Evolutionary conservation across 2,797 vertebrate species (phyloP).

Genomic region (Miichthys miiuy): DNA sequence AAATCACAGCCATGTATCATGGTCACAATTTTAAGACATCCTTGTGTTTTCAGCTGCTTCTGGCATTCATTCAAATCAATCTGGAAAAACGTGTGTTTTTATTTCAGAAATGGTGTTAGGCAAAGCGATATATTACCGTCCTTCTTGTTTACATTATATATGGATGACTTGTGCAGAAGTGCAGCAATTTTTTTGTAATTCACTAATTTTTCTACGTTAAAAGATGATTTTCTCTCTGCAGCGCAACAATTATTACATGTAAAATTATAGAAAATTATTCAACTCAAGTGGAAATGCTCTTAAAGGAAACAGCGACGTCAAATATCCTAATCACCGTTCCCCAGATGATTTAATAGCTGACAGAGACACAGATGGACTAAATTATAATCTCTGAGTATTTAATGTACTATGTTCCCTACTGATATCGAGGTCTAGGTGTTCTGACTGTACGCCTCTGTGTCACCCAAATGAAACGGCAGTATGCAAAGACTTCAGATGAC

Average conservation of each 20-base stretch:
- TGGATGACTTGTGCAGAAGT: not conserved
- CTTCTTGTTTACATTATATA: no score
- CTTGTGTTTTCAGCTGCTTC: not conserved
- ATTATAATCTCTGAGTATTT: not conserved
- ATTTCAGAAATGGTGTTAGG: no score
- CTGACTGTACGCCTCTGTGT: not conserved
- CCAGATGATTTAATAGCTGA: not conserved
- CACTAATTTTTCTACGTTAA: no score
- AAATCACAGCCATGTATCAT: not conserved
- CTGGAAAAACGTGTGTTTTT: not conserved
- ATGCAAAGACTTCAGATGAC: not conserved
- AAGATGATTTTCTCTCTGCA: not conserved
- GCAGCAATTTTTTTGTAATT: not conserved
- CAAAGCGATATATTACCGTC: not conserved
- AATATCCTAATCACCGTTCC: no score
- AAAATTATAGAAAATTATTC: not conserved
- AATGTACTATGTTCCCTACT: not conserved
- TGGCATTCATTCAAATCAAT: not conserved
- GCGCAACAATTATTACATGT: not conserved
- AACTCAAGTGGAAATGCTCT: not conserved
- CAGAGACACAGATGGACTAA: not conserved
- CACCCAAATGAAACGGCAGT: no score
- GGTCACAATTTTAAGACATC: not conserved
- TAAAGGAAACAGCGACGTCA: not conserved
- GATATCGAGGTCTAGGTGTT: not conserved